Evolutionary conservation across 1,140 invertebrate genomes (phyloP), one percentile per base, ranked within the genome.

Genomic region (Nasonia vitripennis): DNA sequence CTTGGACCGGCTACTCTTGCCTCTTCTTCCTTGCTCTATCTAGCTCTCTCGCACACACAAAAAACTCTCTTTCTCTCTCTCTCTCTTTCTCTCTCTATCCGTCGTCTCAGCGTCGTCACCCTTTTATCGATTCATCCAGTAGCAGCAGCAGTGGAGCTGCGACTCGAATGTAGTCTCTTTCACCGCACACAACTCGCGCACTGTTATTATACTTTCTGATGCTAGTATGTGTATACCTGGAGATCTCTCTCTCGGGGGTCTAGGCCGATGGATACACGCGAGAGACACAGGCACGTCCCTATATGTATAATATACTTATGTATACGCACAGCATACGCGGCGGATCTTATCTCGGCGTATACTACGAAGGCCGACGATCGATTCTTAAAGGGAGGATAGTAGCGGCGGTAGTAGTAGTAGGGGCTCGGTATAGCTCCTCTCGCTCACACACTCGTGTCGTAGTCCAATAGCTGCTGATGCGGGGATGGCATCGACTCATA

Each of bases 51-150:
- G 2, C 31, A 10, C 67, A 70, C 67, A 55, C 51, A 20, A 55
- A 14, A 55, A 62, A 20, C 55, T 62, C 51, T 27, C 27, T 27
- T 1, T 27, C 27, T 27, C 27, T 27, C 1, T 27, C 27, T 17
- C 17, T 62, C 27, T 27, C 27, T 27, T 1, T 27, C 27, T 27
- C 27, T 27, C 27, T 17, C 17, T 62, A 17, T n/a, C 20, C 20
- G 20, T 80, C 37, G 48, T 6, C 70, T 73, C 23, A 7, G 12
- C 27, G 23, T 51, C 20, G 55, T 73, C n/a, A 31, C 62, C 31
- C 55, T 78, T 84, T 73, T 84, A 79, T 84, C 77, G 67, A 84
- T 73, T 84, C 75, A 79, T 84, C 77, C 45, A 45, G 62, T 48
- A 12, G 14, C 2, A 9, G 27, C 31, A 45, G 62, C 77, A 12